Evolutionary conservation across 2,888 invertebrate genomes (phyloP).

Genomic region (Agrochola litura): DNA sequence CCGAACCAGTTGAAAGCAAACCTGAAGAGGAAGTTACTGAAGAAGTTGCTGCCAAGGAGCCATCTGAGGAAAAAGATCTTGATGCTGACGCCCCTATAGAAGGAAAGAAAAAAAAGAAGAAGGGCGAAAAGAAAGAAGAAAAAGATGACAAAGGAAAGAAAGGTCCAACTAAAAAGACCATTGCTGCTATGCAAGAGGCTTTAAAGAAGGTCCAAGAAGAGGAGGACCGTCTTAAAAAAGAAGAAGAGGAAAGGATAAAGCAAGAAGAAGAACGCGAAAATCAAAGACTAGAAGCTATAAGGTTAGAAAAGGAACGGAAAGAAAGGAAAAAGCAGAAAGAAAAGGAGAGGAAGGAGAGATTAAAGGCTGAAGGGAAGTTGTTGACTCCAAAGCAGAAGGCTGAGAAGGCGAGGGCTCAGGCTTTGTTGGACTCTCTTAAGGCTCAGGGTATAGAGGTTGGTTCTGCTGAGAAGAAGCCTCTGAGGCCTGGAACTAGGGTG

Average conservation of each 20-base stretch:
- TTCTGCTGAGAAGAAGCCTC: constrained; percentile 92
- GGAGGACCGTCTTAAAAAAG: constrained; percentile 93
- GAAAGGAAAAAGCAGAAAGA: constrained; percentile 97
- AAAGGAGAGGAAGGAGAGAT: constrained; percentile 97
- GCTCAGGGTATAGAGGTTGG: constrained; percentile 97
- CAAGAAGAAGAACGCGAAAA: constrained; percentile 94
- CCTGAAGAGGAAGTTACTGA: constrained; percentile 79
- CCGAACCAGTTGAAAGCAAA: constrained; percentile 74
- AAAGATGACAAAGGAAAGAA: constrained; percentile 91
- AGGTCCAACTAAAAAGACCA: constrained; percentile 95
- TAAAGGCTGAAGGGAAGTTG: constrained; percentile 99
- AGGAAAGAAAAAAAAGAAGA: constrained; percentile 88
- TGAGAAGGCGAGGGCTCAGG: constrained; percentile 96
- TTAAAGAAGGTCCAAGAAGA: constrained; percentile 97
- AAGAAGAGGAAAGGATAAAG: constrained; percentile 95
- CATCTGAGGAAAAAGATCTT: constrained; percentile 82
- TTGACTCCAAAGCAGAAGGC: constrained; percentile 98
- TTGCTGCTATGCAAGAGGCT: constrained; percentile 98
- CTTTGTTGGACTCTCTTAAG: constrained; percentile 96
- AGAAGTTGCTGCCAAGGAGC: constrained; percentile 77
- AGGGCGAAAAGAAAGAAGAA: constrained; percentile 81
- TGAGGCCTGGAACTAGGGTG: constrained; percentile 93
- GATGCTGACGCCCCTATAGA: constrained; percentile 81
- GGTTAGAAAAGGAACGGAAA: constrained; percentile 96
- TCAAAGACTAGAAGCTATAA: constrained; percentile 93